These are phyloP conservation scores for Miichthys miiuy DNA, from an alignment of 2,797 vertebrate genomes.

Conservation along the genomic window DNA sequence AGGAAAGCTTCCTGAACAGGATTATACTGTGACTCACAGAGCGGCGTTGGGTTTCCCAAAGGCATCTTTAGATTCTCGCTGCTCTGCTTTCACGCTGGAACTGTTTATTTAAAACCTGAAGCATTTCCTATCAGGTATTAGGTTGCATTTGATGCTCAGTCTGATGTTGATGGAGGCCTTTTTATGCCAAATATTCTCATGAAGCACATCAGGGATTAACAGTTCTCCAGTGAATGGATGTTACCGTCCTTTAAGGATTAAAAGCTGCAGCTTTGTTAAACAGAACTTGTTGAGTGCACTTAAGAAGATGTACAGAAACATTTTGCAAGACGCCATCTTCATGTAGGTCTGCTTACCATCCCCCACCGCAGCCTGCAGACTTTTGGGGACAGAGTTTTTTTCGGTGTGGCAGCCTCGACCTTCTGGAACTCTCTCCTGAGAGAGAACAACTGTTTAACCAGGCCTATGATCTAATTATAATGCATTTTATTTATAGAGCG, in stretches of 20 bases:
- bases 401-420: too few species aligned
- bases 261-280: neutral
- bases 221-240: neutral
- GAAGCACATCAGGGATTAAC: neutral
- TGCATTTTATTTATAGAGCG: too few species aligned
- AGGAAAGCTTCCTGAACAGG: conserved; percentile 47
- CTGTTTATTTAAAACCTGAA: conserved; percentile 9
- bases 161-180: neutral
- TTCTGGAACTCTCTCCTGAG: too few species aligned
- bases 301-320: too few species aligned
- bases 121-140: neutral
- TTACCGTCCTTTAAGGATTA: neutral
- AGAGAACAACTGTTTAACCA: too few species aligned
- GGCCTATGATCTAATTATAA: too few species aligned
- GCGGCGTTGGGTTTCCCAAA: conserved; percentile 39
- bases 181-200: neutral
- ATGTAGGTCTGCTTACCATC: too few species aligned
- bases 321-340: too few species aligned
- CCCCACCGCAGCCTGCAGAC: too few species aligned
- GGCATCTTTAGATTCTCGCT: conserved; percentile 43
- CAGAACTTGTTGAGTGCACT: neutral
- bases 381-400: too few species aligned
- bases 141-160: neutral
- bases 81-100: conserved; percentile 11
- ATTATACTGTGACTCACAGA: conserved; percentile 47